Base-by-base conservation (phyloP, 2,888 invertebrate species). In the Drosophila robusta region DNA sequence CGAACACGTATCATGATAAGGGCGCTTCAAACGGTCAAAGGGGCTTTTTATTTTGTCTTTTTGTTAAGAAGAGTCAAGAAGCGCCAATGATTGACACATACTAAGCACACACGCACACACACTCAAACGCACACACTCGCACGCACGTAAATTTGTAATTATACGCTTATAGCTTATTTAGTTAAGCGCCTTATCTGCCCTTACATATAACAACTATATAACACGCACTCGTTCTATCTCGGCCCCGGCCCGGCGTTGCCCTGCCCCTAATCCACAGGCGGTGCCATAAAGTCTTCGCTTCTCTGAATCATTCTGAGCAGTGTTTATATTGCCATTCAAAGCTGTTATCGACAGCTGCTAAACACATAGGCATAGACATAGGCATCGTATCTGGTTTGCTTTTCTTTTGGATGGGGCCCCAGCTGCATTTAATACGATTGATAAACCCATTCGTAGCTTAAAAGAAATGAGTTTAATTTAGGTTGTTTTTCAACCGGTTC, bases 1-100 rank as follows among this genome's bases (percentile, higher is more conserved):
- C 26, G 61, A 41, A 60, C 70, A 78, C 78, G 78, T 78, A 70
- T n/a, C n/a, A 22, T 46, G 78, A 78, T 78, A 78, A 78, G 61
- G 49, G 50, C 50, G 64, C 47, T 51, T 18, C 44, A 22, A 47
- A 41, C 45, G 54, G 41, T 77, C 70, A 70, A 70, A 67, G 44
- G 45, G 61, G 70, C 64, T 75, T 75, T 75, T 24, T 26, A 38
- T 0, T n/a, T 29, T 16, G 26, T 9, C 24, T 57, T 16, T 39
- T 4, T 1, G 3, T 32, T 34, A 41, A 32, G 45, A 34, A 45
- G 32, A 57, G 46, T 60, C 45, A 64, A 60, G 55, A 34, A 46
- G 6, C 38, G 38, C 38, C 32, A 39, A 52, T 73, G 66, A 77
- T 74, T 70, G 76, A 70, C 70, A 73, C 54, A 61, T 52, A 74